Percentiles rank a stretch among this genome's conserved stretches.
Evolutionary conservation across 2,888 invertebrate genomes (phyloP).

Genomic region (Athalia rosae): DNA sequence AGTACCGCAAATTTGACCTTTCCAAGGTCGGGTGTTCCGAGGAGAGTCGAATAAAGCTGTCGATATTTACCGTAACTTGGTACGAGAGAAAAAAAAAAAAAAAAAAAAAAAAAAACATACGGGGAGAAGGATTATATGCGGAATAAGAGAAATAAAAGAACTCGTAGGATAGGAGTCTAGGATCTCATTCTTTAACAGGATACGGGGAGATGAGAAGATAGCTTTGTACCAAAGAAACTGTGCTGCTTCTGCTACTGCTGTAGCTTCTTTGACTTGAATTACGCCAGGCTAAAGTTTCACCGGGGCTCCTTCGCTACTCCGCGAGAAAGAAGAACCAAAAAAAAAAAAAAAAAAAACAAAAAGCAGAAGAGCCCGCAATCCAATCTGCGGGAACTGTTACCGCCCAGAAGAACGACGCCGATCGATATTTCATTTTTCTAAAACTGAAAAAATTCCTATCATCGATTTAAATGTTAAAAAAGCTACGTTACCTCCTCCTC

Average conservation of each 20-base stretch:
- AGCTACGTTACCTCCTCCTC: too few relatives aligned
- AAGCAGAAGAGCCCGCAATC: constrained; percentile 21
- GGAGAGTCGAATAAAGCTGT: neutral
- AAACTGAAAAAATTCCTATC: too few relatives aligned
- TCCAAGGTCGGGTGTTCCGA: neutral
- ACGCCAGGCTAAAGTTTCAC: constrained; percentile 65
- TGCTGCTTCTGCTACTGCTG: constrained; percentile 45
- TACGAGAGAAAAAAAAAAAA: neutral
- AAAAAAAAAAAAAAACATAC: too few relatives aligned
- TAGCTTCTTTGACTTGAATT: constrained; percentile 63
- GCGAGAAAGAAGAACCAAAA: constrained; percentile 42
- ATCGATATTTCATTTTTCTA: constrained; percentile 18
- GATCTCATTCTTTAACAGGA: constrained; percentile 57
- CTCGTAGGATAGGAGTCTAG: constrained; percentile 7
- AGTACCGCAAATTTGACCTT: neutral
- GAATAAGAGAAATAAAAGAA: neutral
- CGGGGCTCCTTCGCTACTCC: constrained; percentile 37
- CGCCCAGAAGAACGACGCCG: constrained; percentile 3
- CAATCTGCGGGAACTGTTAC: constrained; percentile 28
- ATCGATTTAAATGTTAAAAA: too few relatives aligned
- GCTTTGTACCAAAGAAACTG: constrained; percentile 62
- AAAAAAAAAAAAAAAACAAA: neutral
- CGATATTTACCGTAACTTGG: neutral
- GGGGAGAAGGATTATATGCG: neutral
- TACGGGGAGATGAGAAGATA: constrained; percentile 63